A percentile compares a stretch with the other conserved stretches of the same genome.
Conservation (phyloP, 1,140 invertebrate species). For the Oscheius sp. region DNA sequence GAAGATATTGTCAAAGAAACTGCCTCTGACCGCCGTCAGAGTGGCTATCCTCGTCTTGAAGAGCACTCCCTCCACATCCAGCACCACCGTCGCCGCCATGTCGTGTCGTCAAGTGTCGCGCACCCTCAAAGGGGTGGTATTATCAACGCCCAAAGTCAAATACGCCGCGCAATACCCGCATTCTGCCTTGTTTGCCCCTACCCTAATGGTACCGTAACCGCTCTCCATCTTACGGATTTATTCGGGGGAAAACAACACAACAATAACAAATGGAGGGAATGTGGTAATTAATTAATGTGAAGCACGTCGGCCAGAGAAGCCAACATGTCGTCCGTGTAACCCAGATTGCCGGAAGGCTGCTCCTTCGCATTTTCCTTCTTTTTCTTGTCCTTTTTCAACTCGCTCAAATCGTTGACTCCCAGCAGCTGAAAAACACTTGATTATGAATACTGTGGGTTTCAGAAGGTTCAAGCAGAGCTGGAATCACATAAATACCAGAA, state of each 20-base stretch:
- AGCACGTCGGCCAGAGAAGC: not conserved
- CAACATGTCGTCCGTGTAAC: not conserved
- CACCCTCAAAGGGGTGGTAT: not conserved
- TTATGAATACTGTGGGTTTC: too few species aligned
- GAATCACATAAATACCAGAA: too few species aligned
- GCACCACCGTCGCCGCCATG: constrained; percentile 19
- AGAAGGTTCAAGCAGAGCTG: too few species aligned
- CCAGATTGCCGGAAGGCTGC: not conserved
- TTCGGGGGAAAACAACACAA: not conserved
- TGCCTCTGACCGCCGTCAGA: constrained; percentile 10
- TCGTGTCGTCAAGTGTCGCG: too few species aligned
- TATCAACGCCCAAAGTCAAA: not conserved
- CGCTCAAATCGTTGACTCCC: too few species aligned
- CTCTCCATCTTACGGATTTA: not conserved
- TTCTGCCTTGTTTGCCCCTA: not conserved
- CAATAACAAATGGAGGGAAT: not conserved
- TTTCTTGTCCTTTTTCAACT: not conserved
- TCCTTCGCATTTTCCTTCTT: not conserved
- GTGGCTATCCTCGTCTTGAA: constrained; percentile 26
- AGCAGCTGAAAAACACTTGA: not conserved
- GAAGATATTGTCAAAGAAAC: constrained; percentile 25
- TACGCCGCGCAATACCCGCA: not conserved
- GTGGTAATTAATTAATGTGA: not conserved
- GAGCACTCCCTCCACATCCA: constrained; percentile 21
- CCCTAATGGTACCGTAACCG: not conserved